Percentiles rank a stretch among this genome's conserved stretches.
phyloP scores from a whole-genome alignment of 2,888 invertebrate genomes.

The Schizaphis graminum region DNA sequence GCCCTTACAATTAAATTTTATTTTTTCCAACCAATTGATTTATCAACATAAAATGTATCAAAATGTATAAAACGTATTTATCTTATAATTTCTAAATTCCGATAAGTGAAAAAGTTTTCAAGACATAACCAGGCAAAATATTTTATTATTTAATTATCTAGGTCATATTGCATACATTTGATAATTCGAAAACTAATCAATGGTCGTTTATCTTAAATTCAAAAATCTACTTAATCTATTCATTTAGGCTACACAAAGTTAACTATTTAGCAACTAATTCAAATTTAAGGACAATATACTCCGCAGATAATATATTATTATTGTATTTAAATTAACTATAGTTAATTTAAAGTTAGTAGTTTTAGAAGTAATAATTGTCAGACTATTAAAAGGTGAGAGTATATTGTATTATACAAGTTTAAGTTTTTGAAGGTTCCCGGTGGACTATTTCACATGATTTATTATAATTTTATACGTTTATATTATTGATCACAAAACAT shows the following conservation, averaged over 20 bases:
- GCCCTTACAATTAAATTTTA: not conserved
- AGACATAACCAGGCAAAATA: not conserved
- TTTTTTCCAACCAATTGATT: not conserved
- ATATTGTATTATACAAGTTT: not conserved
- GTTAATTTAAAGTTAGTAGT: not conserved
- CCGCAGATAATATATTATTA: not conserved
- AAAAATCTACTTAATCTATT: not conserved
- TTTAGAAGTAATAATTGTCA: not conserved
- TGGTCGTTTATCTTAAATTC: not conserved
- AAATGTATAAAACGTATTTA: not conserved
- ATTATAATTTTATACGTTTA: not conserved
- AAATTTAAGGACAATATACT: not conserved
- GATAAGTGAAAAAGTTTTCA: not conserved
- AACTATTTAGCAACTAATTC: not conserved
- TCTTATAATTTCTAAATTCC: not conserved
- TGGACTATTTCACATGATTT: not conserved
- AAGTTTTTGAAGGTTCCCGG: constrained; percentile 16
- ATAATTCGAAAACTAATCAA: not conserved
- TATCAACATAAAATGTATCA: not conserved
- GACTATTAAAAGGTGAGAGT: not conserved
- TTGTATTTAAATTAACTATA: not conserved
- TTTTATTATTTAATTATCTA: not conserved
- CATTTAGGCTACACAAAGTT: not conserved
- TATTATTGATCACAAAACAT: not conserved
- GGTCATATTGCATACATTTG: not conserved